phyloP scores from a whole-genome alignment of 2,797 vertebrate genomes.

The Carcharodon carcharias region DNA sequence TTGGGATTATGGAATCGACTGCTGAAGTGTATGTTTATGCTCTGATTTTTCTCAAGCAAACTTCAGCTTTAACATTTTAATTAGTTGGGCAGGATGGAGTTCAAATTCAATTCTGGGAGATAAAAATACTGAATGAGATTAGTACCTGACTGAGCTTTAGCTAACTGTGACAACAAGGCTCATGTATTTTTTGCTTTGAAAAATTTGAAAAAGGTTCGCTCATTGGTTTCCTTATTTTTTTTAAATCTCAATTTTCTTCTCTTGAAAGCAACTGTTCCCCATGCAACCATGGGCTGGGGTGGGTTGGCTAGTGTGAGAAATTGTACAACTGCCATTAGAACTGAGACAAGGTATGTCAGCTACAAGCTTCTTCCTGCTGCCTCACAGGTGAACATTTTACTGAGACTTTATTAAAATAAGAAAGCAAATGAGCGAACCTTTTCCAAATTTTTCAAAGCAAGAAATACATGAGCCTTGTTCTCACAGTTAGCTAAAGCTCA shows the following conservation, averaged over 20 bases:
- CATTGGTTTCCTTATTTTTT: background rate
- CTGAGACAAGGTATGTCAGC: background rate
- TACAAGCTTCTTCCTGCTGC: background rate
- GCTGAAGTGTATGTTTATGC: background rate
- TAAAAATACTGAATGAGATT: background rate
- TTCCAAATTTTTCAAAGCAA: background rate
- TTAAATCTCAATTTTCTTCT: background rate
- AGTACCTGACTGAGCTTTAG: background rate
- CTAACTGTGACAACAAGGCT: background rate
- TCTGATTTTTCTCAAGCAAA: background rate
- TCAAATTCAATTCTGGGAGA: background rate
- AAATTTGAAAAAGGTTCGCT: background rate
- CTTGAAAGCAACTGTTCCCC: background rate
- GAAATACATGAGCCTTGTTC: background rate
- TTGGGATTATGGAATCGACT: constrained; percentile 2
- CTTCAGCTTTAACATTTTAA: background rate
- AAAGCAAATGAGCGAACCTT: background rate
- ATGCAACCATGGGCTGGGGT: background rate
- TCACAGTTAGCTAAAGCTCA: background rate
- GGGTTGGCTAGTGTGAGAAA: background rate
- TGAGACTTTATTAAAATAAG: background rate
- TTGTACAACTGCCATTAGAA: background rate
- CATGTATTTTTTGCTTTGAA: background rate
- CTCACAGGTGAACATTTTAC: background rate
- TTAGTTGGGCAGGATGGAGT: background rate